Conservation (phyloP, 92 coral and sea anemone genomes). For the Nematostella vectensis region DNA sequence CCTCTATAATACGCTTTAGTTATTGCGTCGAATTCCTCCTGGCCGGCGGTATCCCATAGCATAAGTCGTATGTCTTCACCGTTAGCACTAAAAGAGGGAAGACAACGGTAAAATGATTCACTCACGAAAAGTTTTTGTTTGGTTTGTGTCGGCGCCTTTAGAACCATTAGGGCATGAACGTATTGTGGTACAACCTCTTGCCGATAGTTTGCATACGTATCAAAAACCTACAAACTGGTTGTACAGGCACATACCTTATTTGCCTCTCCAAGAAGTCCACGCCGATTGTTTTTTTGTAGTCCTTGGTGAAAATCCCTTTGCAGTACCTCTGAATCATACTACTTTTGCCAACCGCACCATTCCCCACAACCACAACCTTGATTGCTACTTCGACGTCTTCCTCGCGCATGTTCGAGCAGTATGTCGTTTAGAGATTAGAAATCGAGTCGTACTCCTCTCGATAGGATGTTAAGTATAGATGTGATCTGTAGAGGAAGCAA, state of each 20-base stretch:
- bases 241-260: constrained; percentile 86
- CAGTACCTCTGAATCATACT: constrained; percentile 98
- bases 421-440: background rate
- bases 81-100: constrained; percentile 40
- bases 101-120: background rate
- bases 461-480: no score
- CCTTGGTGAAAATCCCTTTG: constrained; percentile 97
- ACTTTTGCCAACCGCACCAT: constrained; percentile 98
- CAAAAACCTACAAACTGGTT: no score
- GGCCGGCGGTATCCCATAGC: constrained; percentile 99
- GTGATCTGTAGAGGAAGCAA: no score
- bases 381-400: constrained; percentile 99
- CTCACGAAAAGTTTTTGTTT: background rate
- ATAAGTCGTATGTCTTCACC: constrained; percentile 89
- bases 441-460: no score
- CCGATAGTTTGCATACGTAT: no score
- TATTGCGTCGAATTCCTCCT: constrained; percentile 99
- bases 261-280: constrained; percentile 98
- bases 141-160: background rate
- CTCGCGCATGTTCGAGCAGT: constrained; percentile 58
- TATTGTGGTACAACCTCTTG: no score
- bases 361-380: constrained; percentile 96
- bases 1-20: constrained; percentile 98
- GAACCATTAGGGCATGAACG: background rate
- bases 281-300: constrained; percentile 97